Base-by-base conservation (phyloP, 2,888 invertebrate species). In the Parnassius mnemosyne region DNA sequence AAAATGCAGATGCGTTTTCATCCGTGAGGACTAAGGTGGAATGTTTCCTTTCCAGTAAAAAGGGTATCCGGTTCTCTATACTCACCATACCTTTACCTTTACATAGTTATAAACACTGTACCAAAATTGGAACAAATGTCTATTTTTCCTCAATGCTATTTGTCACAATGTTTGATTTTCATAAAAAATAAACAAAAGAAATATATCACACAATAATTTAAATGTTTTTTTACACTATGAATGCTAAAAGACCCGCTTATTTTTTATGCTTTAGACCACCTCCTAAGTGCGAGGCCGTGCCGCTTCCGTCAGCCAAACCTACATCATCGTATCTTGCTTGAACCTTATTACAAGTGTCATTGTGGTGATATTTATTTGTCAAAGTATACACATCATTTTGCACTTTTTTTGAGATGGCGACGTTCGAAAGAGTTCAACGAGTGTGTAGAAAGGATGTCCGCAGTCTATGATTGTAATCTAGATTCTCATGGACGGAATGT, bases 401-500 rank as follows among this genome's bases (percentile, higher is more conserved):
- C 71, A 65, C 61, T 61, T 62, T 68, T 81, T 80, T 79, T 78
- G 72, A 68, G 64, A 73, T 71, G 77, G 69, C 71, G 74, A 67
- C 77, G 73, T 79, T 75, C 73, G 74, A 84, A 84, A 84, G 83
- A 85, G 84, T 85, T 84, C 83, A 85, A 79, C 83, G 78, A 77
- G 78, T 79, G 76, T 74, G 74, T 74, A 64, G 72, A 70, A 65
- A 83, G 84, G 85, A 85, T 81, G 80, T 85, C 83, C 83, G 82
- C 66, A 70, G 66, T 70, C 68, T 69, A 69, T 63, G 65, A 67
- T 62, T 53, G 64, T 60, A 69, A 72, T 75, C 76, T 74, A 73
- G 75, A 75, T 71, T 69, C 67, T 66, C 53, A 58, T 42, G 54
- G 9, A 34, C 46, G 47, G 53, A 63, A 63, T 61, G 52, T 46